These are phyloP conservation scores for Apteryx owenii DNA, from an alignment of 2,113 vertebrate species.

Conservation along the genomic window DNA sequence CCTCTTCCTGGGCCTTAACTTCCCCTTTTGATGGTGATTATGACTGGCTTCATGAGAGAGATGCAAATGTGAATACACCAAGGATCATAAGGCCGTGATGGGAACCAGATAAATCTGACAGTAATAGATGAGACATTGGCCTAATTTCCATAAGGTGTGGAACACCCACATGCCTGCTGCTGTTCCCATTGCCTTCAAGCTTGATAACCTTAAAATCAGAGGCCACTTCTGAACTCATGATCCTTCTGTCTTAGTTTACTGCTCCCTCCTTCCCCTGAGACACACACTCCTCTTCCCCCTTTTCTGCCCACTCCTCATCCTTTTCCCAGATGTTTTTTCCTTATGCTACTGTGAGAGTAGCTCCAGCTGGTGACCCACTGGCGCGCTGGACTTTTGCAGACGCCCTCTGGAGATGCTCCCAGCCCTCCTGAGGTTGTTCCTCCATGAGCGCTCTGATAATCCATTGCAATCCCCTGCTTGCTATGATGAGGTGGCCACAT, in stretches of 20 bases:
- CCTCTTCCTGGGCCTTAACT: neutral
- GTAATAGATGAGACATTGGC: neutral
- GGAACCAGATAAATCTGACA: constrained; percentile 9
- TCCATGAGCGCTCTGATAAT: rapidly evolving
- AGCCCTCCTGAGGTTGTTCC: neutral
- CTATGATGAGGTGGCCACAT: rapidly evolving
- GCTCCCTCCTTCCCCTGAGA: neutral
- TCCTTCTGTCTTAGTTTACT: neutral
- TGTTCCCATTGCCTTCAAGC: neutral
- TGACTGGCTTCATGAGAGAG: neutral
- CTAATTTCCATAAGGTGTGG: neutral
- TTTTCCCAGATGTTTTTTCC: neutral
- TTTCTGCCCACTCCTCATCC: neutral
- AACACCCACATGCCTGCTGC: constrained; percentile 45
- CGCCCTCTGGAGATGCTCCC: neutral
- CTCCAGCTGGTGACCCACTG: neutral
- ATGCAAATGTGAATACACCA: neutral
- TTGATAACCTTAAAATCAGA: neutral
- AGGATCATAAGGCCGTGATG: neutral
- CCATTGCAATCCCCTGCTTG: rapidly evolving
- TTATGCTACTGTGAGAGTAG: neutral
- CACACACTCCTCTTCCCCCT: neutral
- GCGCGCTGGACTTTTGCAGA: neutral
- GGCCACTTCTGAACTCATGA: neutral
- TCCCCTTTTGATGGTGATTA: neutral